Percentiles rank a stretch among this genome's conserved stretches.
These are phyloP conservation scores for Hippopotamyrus pictus DNA, from an alignment of 2,797 vertebrate genomes.

Conservation along the genomic window DNA sequence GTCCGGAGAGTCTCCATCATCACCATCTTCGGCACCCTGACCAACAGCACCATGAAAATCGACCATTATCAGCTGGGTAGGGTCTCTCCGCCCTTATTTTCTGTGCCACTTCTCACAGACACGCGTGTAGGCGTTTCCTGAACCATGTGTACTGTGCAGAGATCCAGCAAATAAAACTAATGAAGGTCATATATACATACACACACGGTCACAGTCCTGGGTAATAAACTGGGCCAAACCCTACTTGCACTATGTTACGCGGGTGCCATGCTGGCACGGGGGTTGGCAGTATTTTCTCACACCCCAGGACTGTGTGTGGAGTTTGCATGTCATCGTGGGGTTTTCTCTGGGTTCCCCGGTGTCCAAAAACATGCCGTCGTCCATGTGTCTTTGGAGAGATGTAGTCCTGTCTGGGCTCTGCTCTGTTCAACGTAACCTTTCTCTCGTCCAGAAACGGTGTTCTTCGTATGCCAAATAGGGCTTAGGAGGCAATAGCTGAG, in stretches of 20 bases:
- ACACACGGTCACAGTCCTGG: not conserved
- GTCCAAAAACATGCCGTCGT: not conserved
- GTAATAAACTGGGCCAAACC: not conserved
- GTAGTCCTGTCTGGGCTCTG: not conserved
- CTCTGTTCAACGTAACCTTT: not conserved
- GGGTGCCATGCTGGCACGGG: not conserved
- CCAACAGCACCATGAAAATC: conserved; percentile 95
- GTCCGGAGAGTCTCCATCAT: conserved; percentile 90
- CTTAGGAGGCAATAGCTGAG: not conserved
- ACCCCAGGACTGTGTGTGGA: not conserved
- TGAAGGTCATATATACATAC: not conserved
- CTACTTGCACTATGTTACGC: not conserved
- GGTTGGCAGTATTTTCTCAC: not conserved
- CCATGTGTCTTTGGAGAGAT: not conserved
- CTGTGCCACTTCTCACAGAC: not conserved
- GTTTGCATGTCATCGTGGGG: not conserved
- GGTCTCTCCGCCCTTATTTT: not conserved
- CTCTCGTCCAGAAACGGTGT: not conserved
- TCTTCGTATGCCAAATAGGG: not conserved
- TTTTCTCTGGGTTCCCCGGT: not conserved
- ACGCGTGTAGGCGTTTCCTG: not conserved
- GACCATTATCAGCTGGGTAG: conserved; percentile 98
- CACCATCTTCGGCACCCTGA: conserved; percentile 84
- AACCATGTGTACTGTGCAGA: not conserved
- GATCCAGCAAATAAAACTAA: not conserved